These are phyloP conservation scores for Diaperis boleti DNA, from an alignment of 2,888 invertebrate genomes.

Conservation along the genomic window DNA sequence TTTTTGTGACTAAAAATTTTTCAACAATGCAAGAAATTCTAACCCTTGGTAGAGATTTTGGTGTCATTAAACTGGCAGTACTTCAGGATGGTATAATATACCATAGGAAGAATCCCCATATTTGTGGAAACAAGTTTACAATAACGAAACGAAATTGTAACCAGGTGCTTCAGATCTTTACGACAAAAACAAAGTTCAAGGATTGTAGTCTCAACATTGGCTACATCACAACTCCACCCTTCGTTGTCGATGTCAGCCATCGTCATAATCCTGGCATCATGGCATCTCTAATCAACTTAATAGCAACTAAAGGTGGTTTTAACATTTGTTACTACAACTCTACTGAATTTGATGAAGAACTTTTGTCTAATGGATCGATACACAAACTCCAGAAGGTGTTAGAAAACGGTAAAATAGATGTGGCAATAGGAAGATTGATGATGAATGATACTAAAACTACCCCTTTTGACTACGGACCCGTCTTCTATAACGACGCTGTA, in stretches of 20 bases:
- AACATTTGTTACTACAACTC: constrained; percentile 18
- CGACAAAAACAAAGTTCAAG: not conserved
- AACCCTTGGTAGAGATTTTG: not conserved
- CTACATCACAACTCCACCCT: constrained; percentile 4
- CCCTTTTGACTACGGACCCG: constrained; percentile 46
- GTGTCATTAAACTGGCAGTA: not conserved
- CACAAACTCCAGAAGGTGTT: constrained; percentile 22
- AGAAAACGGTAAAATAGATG: constrained; percentile 15
- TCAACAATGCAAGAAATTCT: not conserved
- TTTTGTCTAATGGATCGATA: constrained; percentile 38
- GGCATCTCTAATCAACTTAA: constrained; percentile 29
- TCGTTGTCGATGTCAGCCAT: constrained; percentile 21
- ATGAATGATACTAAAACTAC: constrained; percentile 45
- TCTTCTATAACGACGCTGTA: constrained; percentile 43
- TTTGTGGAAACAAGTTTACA: not conserved
- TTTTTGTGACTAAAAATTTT: not conserved
- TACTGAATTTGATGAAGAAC: constrained; percentile 34
- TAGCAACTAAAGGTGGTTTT: not conserved
- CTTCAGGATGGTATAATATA: too few relatives aligned
- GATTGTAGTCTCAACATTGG: constrained; percentile 12
- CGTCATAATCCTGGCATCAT: constrained; percentile 35
- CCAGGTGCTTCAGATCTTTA: not conserved
- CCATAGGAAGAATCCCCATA: not conserved
- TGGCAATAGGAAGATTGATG: constrained; percentile 48
- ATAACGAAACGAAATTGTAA: not conserved